These are phyloP conservation scores for Danionella dracula DNA, from an alignment of 2,797 vertebrate genomes.

Conservation along the genomic window DNA sequence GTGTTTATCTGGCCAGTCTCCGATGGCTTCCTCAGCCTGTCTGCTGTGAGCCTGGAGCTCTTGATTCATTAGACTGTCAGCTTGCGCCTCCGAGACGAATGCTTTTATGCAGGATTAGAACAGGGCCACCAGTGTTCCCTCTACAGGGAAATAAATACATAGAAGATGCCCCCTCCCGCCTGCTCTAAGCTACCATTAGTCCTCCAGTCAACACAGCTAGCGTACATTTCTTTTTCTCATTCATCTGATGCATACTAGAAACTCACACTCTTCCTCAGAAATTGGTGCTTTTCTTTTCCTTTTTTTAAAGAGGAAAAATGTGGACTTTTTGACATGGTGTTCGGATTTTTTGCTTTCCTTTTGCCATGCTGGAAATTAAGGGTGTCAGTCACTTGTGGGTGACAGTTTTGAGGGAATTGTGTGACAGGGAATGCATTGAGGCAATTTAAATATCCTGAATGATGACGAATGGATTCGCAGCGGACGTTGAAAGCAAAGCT, in stretches of 20 bases:
- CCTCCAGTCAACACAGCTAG: conserved; percentile 62
- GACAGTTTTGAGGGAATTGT: conserved; percentile 34
- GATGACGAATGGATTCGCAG: conserved; percentile 22
- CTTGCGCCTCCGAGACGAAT: conserved; percentile 62
- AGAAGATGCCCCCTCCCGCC: conserved; percentile 65
- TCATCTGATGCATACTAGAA: conserved; percentile 53
- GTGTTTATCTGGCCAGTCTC: conserved; percentile 29
- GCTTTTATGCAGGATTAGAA: conserved; percentile 68
- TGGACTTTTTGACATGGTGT: not conserved
- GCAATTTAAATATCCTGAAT: conserved; percentile 33
- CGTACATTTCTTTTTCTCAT: conserved; percentile 63
- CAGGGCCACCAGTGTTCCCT: conserved; percentile 69
- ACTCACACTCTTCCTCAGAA: not conserved
- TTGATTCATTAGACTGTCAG: conserved; percentile 79
- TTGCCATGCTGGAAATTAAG: conserved; percentile 21
- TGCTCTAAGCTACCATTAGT: conserved; percentile 65
- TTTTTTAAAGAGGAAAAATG: not conserved
- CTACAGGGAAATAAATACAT: conserved; percentile 68
- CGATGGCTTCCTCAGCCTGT: conserved; percentile 51
- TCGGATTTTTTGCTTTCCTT: conserved; percentile 5
- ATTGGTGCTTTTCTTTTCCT: conserved; percentile 6
- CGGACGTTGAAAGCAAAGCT: not conserved
- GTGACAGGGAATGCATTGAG: conserved; percentile 11
- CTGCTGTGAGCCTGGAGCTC: conserved; percentile 68
- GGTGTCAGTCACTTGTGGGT: conserved; percentile 14